A percentile compares a stretch with the other conserved stretches of the same genome.
Evolutionary conservation across 2,113 vertebrate genomes (phyloP).

Genomic region (Cnemophilus loriae): DNA sequence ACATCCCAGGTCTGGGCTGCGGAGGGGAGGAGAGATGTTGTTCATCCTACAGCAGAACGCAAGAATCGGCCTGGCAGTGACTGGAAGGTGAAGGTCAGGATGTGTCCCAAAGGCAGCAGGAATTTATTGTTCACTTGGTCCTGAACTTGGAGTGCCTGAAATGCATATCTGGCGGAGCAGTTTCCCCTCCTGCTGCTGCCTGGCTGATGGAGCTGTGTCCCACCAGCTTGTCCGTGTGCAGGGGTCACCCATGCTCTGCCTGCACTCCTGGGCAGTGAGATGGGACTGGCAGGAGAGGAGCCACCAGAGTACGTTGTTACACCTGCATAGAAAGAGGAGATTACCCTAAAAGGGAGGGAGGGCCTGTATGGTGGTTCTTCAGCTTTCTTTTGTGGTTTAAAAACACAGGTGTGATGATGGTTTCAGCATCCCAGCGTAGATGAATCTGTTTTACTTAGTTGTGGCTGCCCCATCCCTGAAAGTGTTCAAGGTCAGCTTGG

Average conservation of each 20-base stretch:
- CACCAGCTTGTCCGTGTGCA: rapidly evolving
- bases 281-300: background rate
- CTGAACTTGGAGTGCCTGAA: background rate
- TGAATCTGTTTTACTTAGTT: background rate
- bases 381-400: background rate
- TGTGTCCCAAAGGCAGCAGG: background rate
- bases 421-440: background rate
- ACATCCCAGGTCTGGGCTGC: rapidly evolving
- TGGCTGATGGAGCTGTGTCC: background rate
- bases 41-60: rapidly evolving
- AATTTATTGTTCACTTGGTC: background rate
- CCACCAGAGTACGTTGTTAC: background rate
- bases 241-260: background rate
- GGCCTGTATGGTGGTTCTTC: rapidly evolving
- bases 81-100: background rate
- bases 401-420: no score
- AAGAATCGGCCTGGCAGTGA: rapidly evolving
- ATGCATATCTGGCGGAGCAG: background rate
- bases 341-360: background rate
- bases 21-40: background rate
- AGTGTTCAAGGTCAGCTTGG: background rate
- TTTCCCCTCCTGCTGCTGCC: background rate
- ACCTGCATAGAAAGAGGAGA: background rate
- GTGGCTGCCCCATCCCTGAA: background rate
- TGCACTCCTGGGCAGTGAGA: background rate